Evolutionary conservation across 2,113 vertebrate species (phyloP), one percentile per base, ranked within the genome.

Genomic region (Datnioides undecimradiatus): DNA sequence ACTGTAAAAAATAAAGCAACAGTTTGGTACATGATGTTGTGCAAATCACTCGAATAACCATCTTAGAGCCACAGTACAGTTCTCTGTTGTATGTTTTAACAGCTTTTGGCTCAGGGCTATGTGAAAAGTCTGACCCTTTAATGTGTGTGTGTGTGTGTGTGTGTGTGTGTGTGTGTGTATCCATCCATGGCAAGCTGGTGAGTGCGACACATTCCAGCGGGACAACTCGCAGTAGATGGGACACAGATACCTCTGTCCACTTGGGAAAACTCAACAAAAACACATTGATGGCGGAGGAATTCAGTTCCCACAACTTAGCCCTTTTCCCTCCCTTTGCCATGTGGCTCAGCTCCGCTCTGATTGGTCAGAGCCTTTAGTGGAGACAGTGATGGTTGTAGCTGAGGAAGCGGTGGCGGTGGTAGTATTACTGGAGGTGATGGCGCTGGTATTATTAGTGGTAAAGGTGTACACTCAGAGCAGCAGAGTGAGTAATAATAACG

Each of bases 171-270:
- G 45, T 71, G 21, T 63, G 72, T 45, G 68, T 55, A 5, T 17
- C 41, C 68, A 63, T 81, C 71, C 80, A 76, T 69, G 67, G 62
- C 71, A 82, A 85, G 83, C 69, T 82, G 83, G 81, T 81, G 73
- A 87, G 82, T 76, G 52, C 62, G 75, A 88, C 87, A 88, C 86
- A 90, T 88, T 88, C 86, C 83, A 88, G 83, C 21, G 59, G 59
- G 74, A 80, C 79, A 70, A 83, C 74, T 90, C 85, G 54, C 66
- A 58, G 71, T 60, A 55, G 66, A 76, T 51, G 43, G 75, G 66
- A 89, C 85, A 92, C 79, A 75, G 83, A 89, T 76, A 73, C 73
- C 51, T 86, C 74, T 87, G 87, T 91, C 58, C 54, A 59, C 80
- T 71, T 45, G 25, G 54, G 45, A 41, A 23, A 64, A 60, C 73